These are phyloP conservation scores for Corapipo altera DNA, from an alignment of 2,113 vertebrate genomes.

Conservation along the genomic window DNA sequence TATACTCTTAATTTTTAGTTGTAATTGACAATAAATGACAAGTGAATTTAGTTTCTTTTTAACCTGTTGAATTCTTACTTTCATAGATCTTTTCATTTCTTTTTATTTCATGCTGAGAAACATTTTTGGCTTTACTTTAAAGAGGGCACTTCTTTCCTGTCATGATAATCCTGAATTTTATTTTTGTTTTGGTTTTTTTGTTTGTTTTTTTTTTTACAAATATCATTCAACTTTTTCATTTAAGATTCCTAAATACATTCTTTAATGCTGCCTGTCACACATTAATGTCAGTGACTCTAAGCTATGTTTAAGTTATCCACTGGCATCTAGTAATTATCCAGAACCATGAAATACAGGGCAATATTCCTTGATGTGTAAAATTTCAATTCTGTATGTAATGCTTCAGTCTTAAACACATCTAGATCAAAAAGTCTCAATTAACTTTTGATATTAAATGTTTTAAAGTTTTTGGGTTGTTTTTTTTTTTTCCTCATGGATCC, in stretches of 20 bases:
- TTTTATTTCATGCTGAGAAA: background rate
- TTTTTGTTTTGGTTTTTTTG: background rate
- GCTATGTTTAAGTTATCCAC: slow-evolving; percentile 82
- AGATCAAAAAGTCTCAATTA: slow-evolving; percentile 47
- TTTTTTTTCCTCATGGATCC: background rate
- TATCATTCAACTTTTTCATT: slow-evolving; percentile 66
- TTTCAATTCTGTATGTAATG: slow-evolving; percentile 68
- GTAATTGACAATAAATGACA: background rate
- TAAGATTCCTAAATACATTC: slow-evolving; percentile 74
- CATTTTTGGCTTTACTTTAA: slow-evolving; percentile 21
- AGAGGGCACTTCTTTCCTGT: background rate
- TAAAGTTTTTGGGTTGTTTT: background rate
- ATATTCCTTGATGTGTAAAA: slow-evolving; percentile 82
- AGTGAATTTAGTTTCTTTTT: slow-evolving; percentile 10
- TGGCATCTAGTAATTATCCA: slow-evolving; percentile 86
- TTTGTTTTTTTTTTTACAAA: background rate
- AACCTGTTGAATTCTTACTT: slow-evolving; percentile 61
- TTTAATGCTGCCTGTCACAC: slow-evolving; percentile 74
- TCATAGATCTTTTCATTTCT: slow-evolving; percentile 33
- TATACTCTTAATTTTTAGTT: background rate
- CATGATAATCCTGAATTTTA: slow-evolving; percentile 42
- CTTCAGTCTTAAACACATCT: slow-evolving; percentile 59
- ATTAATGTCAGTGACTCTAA: slow-evolving; percentile 80
- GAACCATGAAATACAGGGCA: slow-evolving; percentile 76
- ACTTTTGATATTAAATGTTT: slow-evolving; percentile 35